phyloP scores from a whole-genome alignment of 1,140 invertebrate genomes.

The Drosophila grimshawi region DNA sequence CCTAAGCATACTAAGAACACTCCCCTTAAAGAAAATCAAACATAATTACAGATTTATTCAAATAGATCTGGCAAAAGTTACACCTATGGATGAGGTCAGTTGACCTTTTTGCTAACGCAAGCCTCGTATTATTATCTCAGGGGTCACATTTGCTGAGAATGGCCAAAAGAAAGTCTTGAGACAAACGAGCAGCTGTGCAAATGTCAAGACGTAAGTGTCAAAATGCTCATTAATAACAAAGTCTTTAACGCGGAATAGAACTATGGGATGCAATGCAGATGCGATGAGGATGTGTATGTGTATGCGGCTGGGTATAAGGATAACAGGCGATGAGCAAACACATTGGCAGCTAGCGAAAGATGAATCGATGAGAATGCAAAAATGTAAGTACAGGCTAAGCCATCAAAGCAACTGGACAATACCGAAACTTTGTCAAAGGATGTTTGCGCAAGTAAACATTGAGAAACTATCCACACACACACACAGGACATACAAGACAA shows the following conservation, averaged over 20 bases:
- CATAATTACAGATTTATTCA: slow-evolving; percentile 70
- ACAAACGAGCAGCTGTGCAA: slow-evolving; percentile 81
- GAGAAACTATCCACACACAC: slow-evolving; percentile 58
- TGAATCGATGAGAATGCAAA: slow-evolving; percentile 84
- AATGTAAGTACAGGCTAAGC: slow-evolving; percentile 67
- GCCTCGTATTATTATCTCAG: slow-evolving; percentile 20
- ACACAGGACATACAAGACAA: slow-evolving; percentile 33
- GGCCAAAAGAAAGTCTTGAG: slow-evolving; percentile 66
- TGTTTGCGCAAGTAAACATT: slow-evolving; percentile 78
- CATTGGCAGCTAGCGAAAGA: slow-evolving; percentile 50
- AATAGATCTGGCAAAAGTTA: slow-evolving; percentile 28
- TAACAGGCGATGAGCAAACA: slow-evolving; percentile 61
- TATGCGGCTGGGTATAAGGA: slow-evolving; percentile 12
- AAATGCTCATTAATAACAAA: slow-evolving; percentile 84
- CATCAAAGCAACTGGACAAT: slow-evolving; percentile 77
- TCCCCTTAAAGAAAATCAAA: slow-evolving; percentile 36
- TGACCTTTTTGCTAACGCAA: slow-evolving; percentile 50
- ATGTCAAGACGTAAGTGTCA: slow-evolving; percentile 83
- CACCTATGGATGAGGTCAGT: slow-evolving; percentile 28
- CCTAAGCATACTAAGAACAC: background rate
- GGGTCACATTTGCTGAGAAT: slow-evolving; percentile 37
- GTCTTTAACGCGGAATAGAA: slow-evolving; percentile 55
- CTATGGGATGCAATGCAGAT: slow-evolving; percentile 36
- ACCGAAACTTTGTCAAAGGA: slow-evolving; percentile 77
- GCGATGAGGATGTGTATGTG: slow-evolving; percentile 15